Evolutionary conservation across 1,140 invertebrate species (phyloP).

Genomic region (Manduca sexta): DNA sequence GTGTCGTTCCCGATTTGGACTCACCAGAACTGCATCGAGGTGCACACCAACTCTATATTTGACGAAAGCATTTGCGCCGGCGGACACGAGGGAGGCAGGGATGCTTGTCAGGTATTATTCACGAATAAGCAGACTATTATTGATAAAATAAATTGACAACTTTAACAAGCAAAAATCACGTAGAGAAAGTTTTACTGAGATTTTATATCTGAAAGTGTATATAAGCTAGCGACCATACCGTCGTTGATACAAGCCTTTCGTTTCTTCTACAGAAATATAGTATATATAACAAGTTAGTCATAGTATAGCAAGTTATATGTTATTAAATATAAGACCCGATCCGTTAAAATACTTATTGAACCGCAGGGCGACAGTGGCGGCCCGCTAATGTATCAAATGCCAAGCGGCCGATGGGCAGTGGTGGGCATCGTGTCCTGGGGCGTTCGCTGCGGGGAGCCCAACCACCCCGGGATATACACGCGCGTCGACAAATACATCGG

Average conservation of each 20-base stretch:
- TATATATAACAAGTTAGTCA: too few relatives aligned
- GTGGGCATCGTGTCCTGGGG: slow-evolving; percentile 91
- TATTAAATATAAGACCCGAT: too few relatives aligned
- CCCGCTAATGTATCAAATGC: slow-evolving; percentile 81
- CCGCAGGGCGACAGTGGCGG: slow-evolving; percentile 87
- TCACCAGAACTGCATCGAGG: slow-evolving; percentile 77
- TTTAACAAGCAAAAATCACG: too few relatives aligned
- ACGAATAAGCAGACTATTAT: too few relatives aligned
- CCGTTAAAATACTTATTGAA: neutral
- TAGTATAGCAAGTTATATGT: too few relatives aligned
- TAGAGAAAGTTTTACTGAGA: too few relatives aligned
- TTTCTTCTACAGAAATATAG: too few relatives aligned
- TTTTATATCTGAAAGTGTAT: too few relatives aligned
- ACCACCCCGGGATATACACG: slow-evolving; percentile 82
- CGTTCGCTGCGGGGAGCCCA: slow-evolving; percentile 79
- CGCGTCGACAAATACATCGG: slow-evolving; percentile 80
- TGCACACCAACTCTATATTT: slow-evolving; percentile 73
- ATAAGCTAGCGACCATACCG: too few relatives aligned
- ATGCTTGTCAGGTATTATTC: slow-evolving; percentile 84
- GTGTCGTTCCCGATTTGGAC: slow-evolving; percentile 88
- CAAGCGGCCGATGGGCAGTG: slow-evolving; percentile 81
- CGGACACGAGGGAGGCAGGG: slow-evolving; percentile 79
- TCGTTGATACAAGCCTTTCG: too few relatives aligned
- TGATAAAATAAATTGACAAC: too few relatives aligned
- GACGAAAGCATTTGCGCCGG: slow-evolving; percentile 83